Base-by-base conservation (phyloP, 2,797 vertebrate species). In the Notoglanidium macrostoma region DNA sequence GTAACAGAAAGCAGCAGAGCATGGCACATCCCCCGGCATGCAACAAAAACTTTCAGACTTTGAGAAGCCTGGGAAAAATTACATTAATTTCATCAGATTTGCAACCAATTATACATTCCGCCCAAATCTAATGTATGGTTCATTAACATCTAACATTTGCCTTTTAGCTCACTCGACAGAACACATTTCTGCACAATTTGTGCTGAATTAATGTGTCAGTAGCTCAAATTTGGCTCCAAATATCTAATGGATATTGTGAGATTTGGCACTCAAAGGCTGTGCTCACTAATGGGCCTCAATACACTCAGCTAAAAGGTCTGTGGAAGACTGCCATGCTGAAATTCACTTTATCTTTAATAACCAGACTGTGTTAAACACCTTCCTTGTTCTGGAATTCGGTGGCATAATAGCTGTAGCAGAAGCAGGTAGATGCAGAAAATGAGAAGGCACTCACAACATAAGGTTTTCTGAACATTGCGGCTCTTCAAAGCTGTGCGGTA, bases 401-500 rank as follows among this genome's bases (percentile, higher is more conserved):
- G 11, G 3, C 8, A 26, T 44, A 79, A 79, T 79, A 26, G 12
- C n/a, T 78, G 74, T 7, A 46, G 63, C 57, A 9, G 78, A 81
- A 81, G 57, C 57, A 65, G 59, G 12, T 26, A 23, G 19, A 23
- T 21, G 10, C 76, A 26, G 32, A 40, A 74, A 72, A n/a, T 57
- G 5, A 68, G 51, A 29, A 23, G 10, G 11, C 46, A 96, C 97
- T 97, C 92, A 97, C 96, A 92, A 81, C 96, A 95, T 0, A 97
- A 91, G 0, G 96, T 94, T 83, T 97, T 97, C 89, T 97, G 97
- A 46, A 97, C 93, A 72, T 95, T 93, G 49, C 96, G 95, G 88
- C 96, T 96, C 92, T 97, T 97, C 95, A 97, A 96, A 14, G 96
- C 96, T 0, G 96, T 97, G 49, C 97, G 96, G 92, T 97, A 97